Conservation (phyloP, 2,113 vertebrate genomes). For the Nansenia antarctica region DNA sequence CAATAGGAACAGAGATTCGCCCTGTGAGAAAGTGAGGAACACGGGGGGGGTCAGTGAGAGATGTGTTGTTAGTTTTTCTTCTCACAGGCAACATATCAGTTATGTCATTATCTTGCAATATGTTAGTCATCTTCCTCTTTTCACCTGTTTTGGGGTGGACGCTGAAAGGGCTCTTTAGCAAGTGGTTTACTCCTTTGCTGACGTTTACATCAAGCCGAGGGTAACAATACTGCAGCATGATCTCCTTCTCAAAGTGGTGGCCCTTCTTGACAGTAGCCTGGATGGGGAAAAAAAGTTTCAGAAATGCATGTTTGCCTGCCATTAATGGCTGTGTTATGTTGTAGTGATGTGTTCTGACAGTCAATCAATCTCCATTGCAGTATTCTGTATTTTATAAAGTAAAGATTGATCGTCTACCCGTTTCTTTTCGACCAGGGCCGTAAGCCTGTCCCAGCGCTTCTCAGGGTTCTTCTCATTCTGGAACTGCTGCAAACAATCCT, state of each 20-base stretch:
- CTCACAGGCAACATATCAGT: neutral
- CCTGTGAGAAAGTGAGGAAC: constrained; percentile 64
- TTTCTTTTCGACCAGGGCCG: constrained; percentile 36
- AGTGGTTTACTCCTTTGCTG: constrained; percentile 92
- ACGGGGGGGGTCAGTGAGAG: too few species aligned
- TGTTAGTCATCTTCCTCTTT: neutral
- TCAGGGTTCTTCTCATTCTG: constrained; percentile 72
- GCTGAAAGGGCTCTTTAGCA: constrained; percentile 96
- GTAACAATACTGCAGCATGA: constrained; percentile 97
- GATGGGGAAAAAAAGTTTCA: neutral
- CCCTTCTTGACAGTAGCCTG: constrained; percentile 38
- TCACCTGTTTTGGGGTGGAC: constrained; percentile 95
- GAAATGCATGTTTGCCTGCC: neutral
- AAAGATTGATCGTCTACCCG: constrained; percentile 46
- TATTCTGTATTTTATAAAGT: neutral
- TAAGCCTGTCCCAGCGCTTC: constrained; percentile 82
- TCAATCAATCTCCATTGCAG: neutral
- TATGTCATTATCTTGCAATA: neutral
- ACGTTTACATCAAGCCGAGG: constrained; percentile 93
- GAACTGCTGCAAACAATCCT: constrained; percentile 70
- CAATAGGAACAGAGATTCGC: constrained; percentile 91
- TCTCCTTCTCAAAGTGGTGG: constrained; percentile 79
- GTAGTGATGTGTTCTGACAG: neutral
- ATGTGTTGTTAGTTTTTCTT: neutral
- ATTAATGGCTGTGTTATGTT: neutral